A percentile compares a stretch with the other conserved stretches of the same genome.
phyloP scores from a whole-genome alignment of 2,888 invertebrate genomes.

The Parnassius smintheus region DNA sequence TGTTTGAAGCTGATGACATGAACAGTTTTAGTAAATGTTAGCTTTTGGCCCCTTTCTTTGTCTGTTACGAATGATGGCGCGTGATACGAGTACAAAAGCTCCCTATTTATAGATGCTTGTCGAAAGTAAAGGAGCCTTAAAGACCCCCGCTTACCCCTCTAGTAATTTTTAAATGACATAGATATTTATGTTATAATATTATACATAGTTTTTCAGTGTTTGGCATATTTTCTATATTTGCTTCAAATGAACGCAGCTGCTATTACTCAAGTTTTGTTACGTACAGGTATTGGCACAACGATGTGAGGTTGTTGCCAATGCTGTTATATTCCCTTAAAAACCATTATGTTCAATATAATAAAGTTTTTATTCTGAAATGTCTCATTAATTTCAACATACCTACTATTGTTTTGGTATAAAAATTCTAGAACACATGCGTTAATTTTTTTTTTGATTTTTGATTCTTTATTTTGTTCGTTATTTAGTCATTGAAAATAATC shows the following conservation, averaged over 20 bases:
- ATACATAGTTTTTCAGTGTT: constrained; percentile 21
- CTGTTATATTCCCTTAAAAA: constrained; percentile 16
- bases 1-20: constrained; percentile 7
- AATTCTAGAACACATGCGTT: too few species aligned
- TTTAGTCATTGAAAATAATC: too few species aligned
- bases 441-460: too few species aligned
- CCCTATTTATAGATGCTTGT: constrained; percentile 53
- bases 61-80: constrained; percentile 67
- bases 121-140: constrained; percentile 44
- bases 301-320: constrained; percentile 20
- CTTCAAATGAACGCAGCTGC: constrained; percentile 5
- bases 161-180: constrained; percentile 63
- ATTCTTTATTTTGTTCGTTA: too few species aligned
- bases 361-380: constrained; percentile 1
- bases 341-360: not conserved
- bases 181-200: constrained; percentile 48
- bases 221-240: constrained; percentile 8
- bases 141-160: constrained; percentile 33
- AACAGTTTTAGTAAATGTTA: constrained; percentile 14
- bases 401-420: too few species aligned
- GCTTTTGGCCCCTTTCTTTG: constrained; percentile 51
- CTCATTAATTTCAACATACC: too few species aligned
- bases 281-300: constrained; percentile 24
- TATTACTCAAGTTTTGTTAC: constrained; percentile 14
- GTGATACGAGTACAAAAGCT: constrained; percentile 65